Evolutionary conservation across 2,888 invertebrate genomes (phyloP).

Genomic region (Ommatoiulus sabulosus): DNA sequence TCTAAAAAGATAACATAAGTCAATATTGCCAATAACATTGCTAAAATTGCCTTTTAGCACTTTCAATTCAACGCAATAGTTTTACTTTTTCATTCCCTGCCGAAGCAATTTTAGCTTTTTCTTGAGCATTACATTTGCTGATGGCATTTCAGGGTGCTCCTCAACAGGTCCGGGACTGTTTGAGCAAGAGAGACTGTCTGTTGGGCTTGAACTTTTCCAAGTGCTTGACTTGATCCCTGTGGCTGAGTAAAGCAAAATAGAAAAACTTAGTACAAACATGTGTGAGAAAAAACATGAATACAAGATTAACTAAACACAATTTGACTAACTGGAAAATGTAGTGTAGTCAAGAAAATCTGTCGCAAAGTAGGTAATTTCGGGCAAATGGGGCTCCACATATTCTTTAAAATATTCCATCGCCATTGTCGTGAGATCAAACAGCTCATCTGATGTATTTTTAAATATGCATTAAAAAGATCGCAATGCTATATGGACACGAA

Average conservation of each 20-base stretch:
- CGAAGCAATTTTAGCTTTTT: conserved; percentile 89
- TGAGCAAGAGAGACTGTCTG: conserved; percentile 21
- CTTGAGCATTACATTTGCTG: conserved; percentile 73
- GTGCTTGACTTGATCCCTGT: conserved; percentile 53
- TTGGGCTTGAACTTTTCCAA: conserved; percentile 57
- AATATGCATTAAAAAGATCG: background rate
- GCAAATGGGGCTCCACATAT: conserved; percentile 88
- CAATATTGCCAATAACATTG: no score
- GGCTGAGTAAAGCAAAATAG: conserved; percentile 44
- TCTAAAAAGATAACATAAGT: conserved; percentile 40
- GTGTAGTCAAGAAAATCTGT: conserved; percentile 85
- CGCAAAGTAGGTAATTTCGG: conserved; percentile 88
- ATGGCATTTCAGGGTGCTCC: conserved; percentile 54
- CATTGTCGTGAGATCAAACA: conserved; percentile 95
- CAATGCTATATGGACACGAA: background rate
- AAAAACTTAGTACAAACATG: background rate
- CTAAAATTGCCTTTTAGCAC: background rate
- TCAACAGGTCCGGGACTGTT: conserved; percentile 25
- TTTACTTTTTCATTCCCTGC: conserved; percentile 84
- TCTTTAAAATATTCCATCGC: conserved; percentile 98
- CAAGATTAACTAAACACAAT: background rate
- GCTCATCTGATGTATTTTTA: conserved; percentile 74
- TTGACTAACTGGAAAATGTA: conserved; percentile 65
- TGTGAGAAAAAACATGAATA: background rate
- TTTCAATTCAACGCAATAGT: no score